Conservation (phyloP, 2,113 vertebrate species). For the Hydropotes inermis region DNA sequence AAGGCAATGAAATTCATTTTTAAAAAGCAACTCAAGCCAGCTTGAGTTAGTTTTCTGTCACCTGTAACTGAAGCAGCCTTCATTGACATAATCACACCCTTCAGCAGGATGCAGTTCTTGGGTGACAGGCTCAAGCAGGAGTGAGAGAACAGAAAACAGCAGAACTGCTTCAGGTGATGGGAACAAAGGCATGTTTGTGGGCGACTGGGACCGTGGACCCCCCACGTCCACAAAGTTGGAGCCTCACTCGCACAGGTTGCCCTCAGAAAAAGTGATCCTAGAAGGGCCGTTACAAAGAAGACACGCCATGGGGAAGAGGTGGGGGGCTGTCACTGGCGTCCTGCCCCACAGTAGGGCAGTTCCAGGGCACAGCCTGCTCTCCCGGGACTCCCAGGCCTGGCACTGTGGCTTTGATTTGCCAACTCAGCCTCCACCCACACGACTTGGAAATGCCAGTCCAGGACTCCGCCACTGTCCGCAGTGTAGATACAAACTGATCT, state of each 20-base stretch:
- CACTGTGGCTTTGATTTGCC: not conserved
- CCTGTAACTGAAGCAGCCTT: not conserved
- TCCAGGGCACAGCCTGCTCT: not conserved
- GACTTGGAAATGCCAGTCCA: not conserved
- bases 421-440: not conserved
- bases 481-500: fast-evolving
- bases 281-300: not conserved
- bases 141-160: not conserved
- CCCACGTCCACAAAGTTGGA: not conserved
- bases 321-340: too few species aligned
- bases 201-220: fast-evolving
- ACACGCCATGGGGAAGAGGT: not conserved
- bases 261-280: not conserved
- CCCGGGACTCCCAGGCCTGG: fast-evolving
- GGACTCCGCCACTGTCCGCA: not conserved
- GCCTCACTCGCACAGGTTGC: too few species aligned
- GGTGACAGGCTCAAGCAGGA: not conserved
- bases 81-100: not conserved
- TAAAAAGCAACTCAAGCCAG: not conserved
- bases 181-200: too few species aligned
- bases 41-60: not conserved
- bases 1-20: not conserved
- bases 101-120: not conserved
- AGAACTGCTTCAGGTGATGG: not conserved
- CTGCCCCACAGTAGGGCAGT: fast-evolving